phyloP scores from a whole-genome alignment of 2,888 invertebrate species.

The Sesia apiformis region DNA sequence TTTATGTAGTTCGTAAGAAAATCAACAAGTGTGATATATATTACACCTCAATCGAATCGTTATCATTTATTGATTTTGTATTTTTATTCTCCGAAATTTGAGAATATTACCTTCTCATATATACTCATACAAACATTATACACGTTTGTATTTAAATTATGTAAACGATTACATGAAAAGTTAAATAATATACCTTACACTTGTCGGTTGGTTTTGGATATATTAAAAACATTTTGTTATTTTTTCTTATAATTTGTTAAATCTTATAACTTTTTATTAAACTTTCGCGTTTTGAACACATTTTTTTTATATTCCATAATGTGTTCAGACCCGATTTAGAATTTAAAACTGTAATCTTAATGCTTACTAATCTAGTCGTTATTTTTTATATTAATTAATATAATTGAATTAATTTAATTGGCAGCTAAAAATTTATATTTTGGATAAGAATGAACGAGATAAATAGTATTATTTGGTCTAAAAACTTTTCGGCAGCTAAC shows the following conservation, averaged over 20 bases:
- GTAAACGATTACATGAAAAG: no score
- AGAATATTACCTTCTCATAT: no score
- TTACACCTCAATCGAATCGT: neutral
- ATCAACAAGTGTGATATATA: neutral
- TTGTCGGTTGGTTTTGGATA: neutral
- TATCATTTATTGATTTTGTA: neutral
- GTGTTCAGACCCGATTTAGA: neutral
- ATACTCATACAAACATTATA: no score
- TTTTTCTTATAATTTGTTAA: neutral
- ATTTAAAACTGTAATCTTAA: conserved; percentile 11
- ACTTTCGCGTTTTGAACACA: no score
- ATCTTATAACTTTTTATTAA: neutral
- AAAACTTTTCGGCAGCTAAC: neutral
- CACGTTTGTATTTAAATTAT: no score
- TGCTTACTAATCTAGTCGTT: conserved; percentile 42
- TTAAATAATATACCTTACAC: neutral
- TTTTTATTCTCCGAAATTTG: neutral
- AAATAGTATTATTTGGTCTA: neutral
- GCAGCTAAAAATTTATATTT: neutral
- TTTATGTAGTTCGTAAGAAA: neutral
- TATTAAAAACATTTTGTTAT: neutral
- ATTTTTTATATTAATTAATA: conserved; percentile 12
- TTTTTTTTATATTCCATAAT: no score
- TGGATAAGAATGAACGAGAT: neutral
- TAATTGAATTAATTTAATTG: neutral